These are phyloP conservation scores for Glomeris maerens DNA, from an alignment of 1,140 invertebrate genomes.

Conservation along the genomic window DNA sequence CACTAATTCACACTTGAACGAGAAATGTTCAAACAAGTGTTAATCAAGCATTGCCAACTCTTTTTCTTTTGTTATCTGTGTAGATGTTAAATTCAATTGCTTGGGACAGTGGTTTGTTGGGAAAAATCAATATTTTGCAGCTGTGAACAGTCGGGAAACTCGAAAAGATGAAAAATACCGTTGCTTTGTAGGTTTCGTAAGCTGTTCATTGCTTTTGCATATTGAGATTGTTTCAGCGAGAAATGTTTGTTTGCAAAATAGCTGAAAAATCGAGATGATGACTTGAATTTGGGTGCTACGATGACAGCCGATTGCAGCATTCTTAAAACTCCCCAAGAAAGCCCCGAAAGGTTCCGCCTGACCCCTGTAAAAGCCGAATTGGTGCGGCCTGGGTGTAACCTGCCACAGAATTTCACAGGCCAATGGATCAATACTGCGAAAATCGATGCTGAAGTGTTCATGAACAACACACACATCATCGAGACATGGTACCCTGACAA, in stretches of 20 bases:
- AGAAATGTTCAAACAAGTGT: no score
- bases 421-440: slow-evolving; percentile 95
- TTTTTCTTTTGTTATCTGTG: slow-evolving; percentile 18
- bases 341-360: slow-evolving; percentile 73
- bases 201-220: no score
- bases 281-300: slow-evolving; percentile 73
- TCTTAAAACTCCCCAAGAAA: slow-evolving; percentile 76
- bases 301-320: slow-evolving; percentile 85
- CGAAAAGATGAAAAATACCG: slow-evolving; percentile 83
- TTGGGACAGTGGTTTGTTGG: slow-evolving; percentile 89
- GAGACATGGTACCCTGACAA: slow-evolving; percentile 87
- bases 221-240: no score
- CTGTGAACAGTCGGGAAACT: slow-evolving; percentile 86
- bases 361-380: slow-evolving; percentile 70
- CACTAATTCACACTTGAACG: no score
- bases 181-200: slow-evolving; percentile 46
- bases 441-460: slow-evolving; percentile 79
- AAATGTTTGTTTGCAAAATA: no score
- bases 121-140: slow-evolving; percentile 89
- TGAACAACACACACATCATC: slow-evolving; percentile 92
- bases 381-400: slow-evolving; percentile 72
- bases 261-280: slow-evolving; percentile 83
- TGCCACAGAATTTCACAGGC: slow-evolving; percentile 86
- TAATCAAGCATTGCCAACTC: no score
- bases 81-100: slow-evolving; percentile 81